Conservation (phyloP, 1,140 invertebrate species). For the Caenorhabditis inopinata region DNA sequence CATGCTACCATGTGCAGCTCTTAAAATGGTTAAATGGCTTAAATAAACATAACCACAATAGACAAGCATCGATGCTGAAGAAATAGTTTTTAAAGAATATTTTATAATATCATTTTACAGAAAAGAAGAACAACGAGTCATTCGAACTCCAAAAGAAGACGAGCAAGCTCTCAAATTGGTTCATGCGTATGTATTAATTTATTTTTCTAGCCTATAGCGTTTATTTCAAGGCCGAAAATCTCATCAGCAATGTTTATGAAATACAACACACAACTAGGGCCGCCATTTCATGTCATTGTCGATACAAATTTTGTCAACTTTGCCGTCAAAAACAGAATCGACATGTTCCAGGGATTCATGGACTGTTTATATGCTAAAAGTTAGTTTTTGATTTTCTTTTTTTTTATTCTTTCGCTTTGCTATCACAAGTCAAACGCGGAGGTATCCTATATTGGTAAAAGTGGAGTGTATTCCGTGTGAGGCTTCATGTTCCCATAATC, state of each 20-base stretch:
- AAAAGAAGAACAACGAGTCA: conserved; percentile 61
- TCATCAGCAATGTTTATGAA: conserved; percentile 80
- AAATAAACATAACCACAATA: too few relatives aligned
- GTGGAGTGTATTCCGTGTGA: too few relatives aligned
- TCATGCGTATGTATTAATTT: conserved; percentile 57
- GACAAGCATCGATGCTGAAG: too few relatives aligned
- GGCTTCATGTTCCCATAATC: too few relatives aligned
- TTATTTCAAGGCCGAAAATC: conserved; percentile 57
- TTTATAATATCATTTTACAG: conserved; percentile 51
- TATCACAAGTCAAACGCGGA: not conserved
- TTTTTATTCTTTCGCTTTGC: conserved; percentile 38
- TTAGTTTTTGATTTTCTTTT: conserved; percentile 55
- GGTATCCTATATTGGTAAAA: too few relatives aligned
- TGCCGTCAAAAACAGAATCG: conserved; percentile 96
- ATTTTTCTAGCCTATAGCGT: not conserved
- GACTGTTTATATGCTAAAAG: conserved; percentile 98
- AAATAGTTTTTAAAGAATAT: too few relatives aligned
- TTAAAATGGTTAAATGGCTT: too few relatives aligned
- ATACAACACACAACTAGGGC: conserved; percentile 97
- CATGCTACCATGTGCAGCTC: too few relatives aligned
- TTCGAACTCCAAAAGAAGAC: conserved; percentile 60
- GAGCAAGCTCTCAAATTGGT: conserved; percentile 60
- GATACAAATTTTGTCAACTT: conserved; percentile 99
- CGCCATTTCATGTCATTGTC: conserved; percentile 91
- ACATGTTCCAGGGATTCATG: conserved; percentile 92